Conservation (phyloP, 2,113 vertebrate genomes). For the Herpailurus yagouaroundi region DNA sequence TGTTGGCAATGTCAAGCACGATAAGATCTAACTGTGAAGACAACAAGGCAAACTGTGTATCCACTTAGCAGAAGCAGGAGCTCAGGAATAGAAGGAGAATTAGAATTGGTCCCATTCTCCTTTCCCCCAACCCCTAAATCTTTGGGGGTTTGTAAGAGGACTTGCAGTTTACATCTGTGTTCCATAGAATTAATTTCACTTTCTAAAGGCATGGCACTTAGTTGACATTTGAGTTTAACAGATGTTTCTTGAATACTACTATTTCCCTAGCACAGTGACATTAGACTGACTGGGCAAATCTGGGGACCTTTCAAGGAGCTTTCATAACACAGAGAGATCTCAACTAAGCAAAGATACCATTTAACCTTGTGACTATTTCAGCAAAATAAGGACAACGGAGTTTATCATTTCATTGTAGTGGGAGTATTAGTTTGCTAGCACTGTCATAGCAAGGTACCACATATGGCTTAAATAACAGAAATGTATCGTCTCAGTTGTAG, state of each 20-base stretch:
- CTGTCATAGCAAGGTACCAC: background rate
- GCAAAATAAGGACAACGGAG: background rate
- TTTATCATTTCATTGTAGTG: background rate
- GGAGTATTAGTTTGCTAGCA: background rate
- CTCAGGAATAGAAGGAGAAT: background rate
- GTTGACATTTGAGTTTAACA: background rate
- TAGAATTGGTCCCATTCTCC: fast-evolving
- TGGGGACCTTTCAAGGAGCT: background rate
- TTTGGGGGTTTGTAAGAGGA: background rate
- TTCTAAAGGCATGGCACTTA: background rate
- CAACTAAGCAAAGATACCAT: background rate
- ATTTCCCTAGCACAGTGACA: background rate
- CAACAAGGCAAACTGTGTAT: background rate
- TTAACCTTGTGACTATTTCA: background rate
- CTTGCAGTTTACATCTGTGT: background rate
- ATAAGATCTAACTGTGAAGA: background rate
- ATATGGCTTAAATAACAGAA: background rate
- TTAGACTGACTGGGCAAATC: background rate
- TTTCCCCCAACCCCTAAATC: background rate
- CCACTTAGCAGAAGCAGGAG: background rate
- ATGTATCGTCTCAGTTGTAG: background rate
- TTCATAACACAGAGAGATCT: background rate
- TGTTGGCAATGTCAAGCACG: background rate
- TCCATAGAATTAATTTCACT: background rate
- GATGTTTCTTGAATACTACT: background rate